Evolutionary conservation across 2,797 vertebrate genomes (phyloP).

Genomic region (Momotus momota): DNA sequence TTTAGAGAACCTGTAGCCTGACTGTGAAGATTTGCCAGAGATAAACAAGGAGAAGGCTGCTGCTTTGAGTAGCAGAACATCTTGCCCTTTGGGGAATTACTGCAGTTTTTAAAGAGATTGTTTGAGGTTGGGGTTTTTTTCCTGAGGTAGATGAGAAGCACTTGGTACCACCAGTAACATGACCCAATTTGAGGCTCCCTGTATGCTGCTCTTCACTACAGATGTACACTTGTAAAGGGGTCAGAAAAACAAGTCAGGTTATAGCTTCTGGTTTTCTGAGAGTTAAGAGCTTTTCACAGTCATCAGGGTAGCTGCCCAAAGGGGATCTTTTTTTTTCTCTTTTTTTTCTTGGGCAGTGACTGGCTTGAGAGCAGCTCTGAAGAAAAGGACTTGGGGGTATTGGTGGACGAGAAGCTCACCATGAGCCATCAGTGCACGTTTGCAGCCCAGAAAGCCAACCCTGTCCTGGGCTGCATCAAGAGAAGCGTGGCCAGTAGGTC

Average conservation of each 20-base stretch:
- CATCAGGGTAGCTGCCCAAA: background rate
- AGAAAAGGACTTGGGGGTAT: no score
- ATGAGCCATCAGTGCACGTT: no score
- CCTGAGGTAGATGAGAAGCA: background rate
- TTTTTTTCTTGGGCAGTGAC: no score
- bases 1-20: background rate
- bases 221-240: background rate
- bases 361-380: no score
- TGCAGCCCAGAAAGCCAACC: no score
- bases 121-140: background rate
- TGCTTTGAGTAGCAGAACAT: background rate
- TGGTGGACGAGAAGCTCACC: no score
- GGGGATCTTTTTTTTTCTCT: background rate
- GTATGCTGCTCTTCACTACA: background rate
- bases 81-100: background rate
- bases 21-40: background rate
- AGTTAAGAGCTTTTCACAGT: background rate
- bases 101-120: background rate
- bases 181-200: background rate
- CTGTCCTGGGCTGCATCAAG: no score
- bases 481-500: no score
- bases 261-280: background rate
- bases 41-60: background rate
- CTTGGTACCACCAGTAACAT: background rate
- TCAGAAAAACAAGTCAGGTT: background rate